Percentiles rank a stretch among this genome's conserved stretches.
These are phyloP conservation scores for Lasioglossum vierecki DNA, from an alignment of 2,888 invertebrate genomes.

Conservation along the genomic window DNA sequence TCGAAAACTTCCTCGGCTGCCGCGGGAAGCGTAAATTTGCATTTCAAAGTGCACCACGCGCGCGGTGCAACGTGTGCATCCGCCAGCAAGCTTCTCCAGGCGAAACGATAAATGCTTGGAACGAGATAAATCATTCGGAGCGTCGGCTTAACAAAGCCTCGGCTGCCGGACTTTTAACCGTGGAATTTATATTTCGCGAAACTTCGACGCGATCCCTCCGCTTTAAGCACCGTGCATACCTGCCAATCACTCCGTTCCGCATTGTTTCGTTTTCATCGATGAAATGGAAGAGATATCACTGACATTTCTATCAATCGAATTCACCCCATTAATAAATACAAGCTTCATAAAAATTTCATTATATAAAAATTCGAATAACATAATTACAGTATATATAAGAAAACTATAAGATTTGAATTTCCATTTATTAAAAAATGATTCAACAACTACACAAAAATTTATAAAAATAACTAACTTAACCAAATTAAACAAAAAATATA, in stretches of 20 bases:
- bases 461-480: too few relatives aligned
- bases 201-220: conserved; percentile 4
- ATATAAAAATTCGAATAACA: too few relatives aligned
- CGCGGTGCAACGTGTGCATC: conserved; percentile 37
- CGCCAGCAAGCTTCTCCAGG: conserved; percentile 27
- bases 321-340: too few relatives aligned
- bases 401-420: too few relatives aligned
- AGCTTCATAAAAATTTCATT: too few relatives aligned
- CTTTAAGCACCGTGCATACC: background rate
- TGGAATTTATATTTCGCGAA: conserved; percentile 15
- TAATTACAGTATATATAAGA: too few relatives aligned
- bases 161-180: conserved; percentile 12
- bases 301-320: background rate
- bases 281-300: background rate
- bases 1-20: conserved; percentile 43
- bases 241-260: background rate
- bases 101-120: conserved; percentile 32
- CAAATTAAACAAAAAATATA: too few relatives aligned
- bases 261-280: background rate
- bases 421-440: too few relatives aligned
- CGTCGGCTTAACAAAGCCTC: conserved; percentile 34
- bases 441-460: too few relatives aligned
- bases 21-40: conserved; percentile 46
- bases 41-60: conserved; percentile 44
- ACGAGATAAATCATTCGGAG: conserved; percentile 39